Base-by-base conservation (phyloP, 2,797 vertebrate genomes). In the Rhinichthys osculus region DNA sequence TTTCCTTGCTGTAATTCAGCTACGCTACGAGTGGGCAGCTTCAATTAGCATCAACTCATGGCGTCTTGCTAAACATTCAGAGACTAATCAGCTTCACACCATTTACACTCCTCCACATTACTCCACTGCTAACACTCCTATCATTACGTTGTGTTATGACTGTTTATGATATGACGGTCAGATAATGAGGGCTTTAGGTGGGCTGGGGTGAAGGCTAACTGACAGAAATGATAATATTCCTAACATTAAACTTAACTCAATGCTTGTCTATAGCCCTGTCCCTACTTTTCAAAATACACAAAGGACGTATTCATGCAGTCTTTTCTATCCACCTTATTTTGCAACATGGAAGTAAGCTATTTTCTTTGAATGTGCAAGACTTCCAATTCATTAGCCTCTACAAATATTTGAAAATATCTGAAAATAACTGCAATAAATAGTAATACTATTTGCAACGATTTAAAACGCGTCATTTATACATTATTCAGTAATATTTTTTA, bases 21-120 rank as follows among this genome's bases (percentile, higher is more conserved):
- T 40, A 76, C 21, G 84, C 81, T 85, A 78, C 70, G 78, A 86
- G 81, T 81, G 71, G 82, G 86, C 84, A 86, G 64, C 84, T 89
- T 89, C 81, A 84, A 86, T 89, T 86, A 86, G 84, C 83, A 87
- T 86, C 83, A 87, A 69, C 72, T 79, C 84, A 38, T 80, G 74
- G 78, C 35, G 5, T 77, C 40, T 82, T 83, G 84, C 74, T 85
- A 83, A 74, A 82, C 79, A 86, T 83, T 72, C 84, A 82, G 54
- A 78, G 67, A 50, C 16, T 81, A 88, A 88, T 88, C 76, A 84
- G 78, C 86, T 84, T 87, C 85, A 83, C 83, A 85, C 78, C 67
- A 59, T 76, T 77, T 66, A 70, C 72, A 77, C 72, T 81, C 66
- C 82, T 87, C 82, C 72, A 84, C 70, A 87, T 73, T 84, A 77